phyloP scores from a whole-genome alignment of 2,797 vertebrate genomes.

The Percopsis omiscomaycus region DNA sequence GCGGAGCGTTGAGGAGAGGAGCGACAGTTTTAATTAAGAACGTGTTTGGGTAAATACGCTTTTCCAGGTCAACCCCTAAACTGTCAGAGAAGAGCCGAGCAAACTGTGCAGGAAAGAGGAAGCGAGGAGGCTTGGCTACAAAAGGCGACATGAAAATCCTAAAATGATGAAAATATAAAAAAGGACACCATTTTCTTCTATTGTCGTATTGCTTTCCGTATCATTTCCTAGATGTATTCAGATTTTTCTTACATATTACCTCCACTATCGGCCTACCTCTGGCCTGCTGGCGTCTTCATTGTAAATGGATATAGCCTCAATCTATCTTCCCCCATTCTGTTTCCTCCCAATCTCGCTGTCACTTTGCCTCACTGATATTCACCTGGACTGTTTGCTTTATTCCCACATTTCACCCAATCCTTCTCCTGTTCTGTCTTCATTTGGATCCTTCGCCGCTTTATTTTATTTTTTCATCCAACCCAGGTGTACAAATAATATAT shows the following conservation, averaged over 20 bases:
- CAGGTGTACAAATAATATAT: not conserved
- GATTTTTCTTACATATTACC: not conserved
- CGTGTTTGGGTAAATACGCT: conserved; percentile 61
- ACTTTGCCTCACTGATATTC: not conserved
- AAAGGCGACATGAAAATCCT: not conserved
- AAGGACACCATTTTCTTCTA: not conserved
- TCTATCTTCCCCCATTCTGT: not conserved
- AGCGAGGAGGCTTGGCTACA: not conserved
- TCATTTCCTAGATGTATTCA: not conserved
- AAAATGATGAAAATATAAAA: conserved; percentile 6
- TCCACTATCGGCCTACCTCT: not conserved
- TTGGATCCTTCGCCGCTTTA: not conserved
- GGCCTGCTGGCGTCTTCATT: not conserved
- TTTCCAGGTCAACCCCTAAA: conserved; percentile 59
- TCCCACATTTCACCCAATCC: not conserved
- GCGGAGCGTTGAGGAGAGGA: conserved; percentile 45
- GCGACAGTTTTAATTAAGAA: conserved; percentile 69
- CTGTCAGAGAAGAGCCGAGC: not conserved
- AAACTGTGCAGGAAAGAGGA: conserved; percentile 17
- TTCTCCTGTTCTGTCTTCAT: not conserved
- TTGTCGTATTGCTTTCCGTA: not conserved
- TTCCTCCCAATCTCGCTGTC: not conserved
- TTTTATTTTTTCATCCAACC: not conserved
- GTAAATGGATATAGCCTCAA: not conserved
- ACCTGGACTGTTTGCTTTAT: not conserved